Evolutionary conservation across 2,888 invertebrate genomes (phyloP).

Genomic region (Dexiosoma caninum): DNA sequence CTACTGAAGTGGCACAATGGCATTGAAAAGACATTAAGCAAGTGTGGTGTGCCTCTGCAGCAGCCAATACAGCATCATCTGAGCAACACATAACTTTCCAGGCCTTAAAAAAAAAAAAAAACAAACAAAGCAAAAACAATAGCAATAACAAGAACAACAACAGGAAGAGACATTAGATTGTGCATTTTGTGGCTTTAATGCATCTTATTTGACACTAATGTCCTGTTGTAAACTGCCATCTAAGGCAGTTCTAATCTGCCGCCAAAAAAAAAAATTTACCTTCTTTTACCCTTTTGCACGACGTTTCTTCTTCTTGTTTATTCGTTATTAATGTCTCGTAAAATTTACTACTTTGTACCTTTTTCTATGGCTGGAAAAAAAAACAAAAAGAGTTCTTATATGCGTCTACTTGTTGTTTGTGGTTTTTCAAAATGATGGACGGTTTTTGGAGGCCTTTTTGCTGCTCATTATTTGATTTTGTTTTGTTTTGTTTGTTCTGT

Average conservation of each 20-base stretch:
- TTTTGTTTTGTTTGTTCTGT: background rate
- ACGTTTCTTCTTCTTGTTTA: background rate
- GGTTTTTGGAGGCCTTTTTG: slow-evolving; percentile 23
- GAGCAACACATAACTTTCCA: background rate
- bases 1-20: slow-evolving; percentile 65
- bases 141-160: background rate
- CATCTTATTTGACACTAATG: slow-evolving; percentile 65
- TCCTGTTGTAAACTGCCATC: slow-evolving; percentile 63
- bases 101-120: background rate
- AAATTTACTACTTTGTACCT: slow-evolving; percentile 59
- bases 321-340: slow-evolving; percentile 20
- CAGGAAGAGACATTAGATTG: slow-evolving; percentile 39
- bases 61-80: slow-evolving; percentile 32
- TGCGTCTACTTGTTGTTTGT: slow-evolving; percentile 21
- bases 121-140: background rate
- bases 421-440: slow-evolving; percentile 50
- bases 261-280: slow-evolving; percentile 39
- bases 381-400: background rate
- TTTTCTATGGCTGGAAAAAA: background rate
- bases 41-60: slow-evolving; percentile 31
- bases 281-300: slow-evolving; percentile 38
- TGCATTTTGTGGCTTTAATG: slow-evolving; percentile 63
- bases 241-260: slow-evolving; percentile 61
- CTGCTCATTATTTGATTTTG: no score
- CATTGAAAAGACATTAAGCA: slow-evolving; percentile 54